Evolutionary conservation across 2,113 vertebrate species (phyloP).

Genomic region (crab-eating macaque (Macaca fascicularis)): T2T-MFA8v1.1 NC_088380.1:167812501-167813000

Average conservation of each 20-base stretch:
- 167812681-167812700: background rate
- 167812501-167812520: conserved; percentile 62
- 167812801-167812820: background rate
- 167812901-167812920: background rate
- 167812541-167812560: background rate
- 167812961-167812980: background rate
- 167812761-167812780: background rate
- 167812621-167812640: background rate
- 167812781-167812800: background rate
- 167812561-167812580: background rate
- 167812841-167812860: background rate
- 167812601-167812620: background rate
- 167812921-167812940: background rate
- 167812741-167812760: background rate
- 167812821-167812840: background rate
- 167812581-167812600: background rate
- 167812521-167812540: background rate
- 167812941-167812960: background rate
- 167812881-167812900: conserved; percentile 7
- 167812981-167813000: background rate
- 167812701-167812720: background rate
- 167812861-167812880: background rate
- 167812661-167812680: background rate
- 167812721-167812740: background rate
- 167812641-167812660: background rate